A percentile compares a stretch with the other conserved stretches of the same genome.
Evolutionary conservation across 2,113 vertebrate genomes (phyloP).

Genomic region (Plecturocebus donacophilus): DNA sequence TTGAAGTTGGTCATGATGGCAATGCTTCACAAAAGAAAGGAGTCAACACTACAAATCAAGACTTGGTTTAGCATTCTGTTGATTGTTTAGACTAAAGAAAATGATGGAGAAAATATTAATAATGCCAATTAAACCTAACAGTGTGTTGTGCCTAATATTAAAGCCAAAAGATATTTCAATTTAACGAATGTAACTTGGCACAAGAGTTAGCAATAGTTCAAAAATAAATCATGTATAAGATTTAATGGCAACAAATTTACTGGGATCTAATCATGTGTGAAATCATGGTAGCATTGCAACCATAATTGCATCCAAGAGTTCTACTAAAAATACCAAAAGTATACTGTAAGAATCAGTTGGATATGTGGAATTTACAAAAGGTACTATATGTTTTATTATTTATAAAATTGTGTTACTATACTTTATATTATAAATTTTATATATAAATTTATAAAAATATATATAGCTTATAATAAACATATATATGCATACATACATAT

Average conservation of each 20-base stretch:
- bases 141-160: neutral
- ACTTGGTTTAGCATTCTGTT: neutral
- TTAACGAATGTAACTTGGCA: neutral
- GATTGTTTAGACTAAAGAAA: conserved; percentile 22
- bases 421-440: too few species aligned
- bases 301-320: neutral
- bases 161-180: neutral
- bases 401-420: neutral
- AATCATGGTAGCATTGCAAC: neutral
- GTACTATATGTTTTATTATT: neutral
- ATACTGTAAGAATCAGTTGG: neutral
- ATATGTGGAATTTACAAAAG: neutral
- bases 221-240: neutral
- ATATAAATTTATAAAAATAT: too few species aligned
- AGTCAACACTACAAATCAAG: neutral
- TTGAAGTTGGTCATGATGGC: neutral
- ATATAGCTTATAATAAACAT: neutral
- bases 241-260: neutral
- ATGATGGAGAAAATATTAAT: neutral
- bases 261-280: neutral
- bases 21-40: neutral
- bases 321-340: neutral
- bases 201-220: neutral
- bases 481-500: too few species aligned
- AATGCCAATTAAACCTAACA: neutral